Evolutionary conservation across 2,113 vertebrate genomes (phyloP), one percentile per base, ranked within the genome.

Genomic region (Eidolon helvum): DNA sequence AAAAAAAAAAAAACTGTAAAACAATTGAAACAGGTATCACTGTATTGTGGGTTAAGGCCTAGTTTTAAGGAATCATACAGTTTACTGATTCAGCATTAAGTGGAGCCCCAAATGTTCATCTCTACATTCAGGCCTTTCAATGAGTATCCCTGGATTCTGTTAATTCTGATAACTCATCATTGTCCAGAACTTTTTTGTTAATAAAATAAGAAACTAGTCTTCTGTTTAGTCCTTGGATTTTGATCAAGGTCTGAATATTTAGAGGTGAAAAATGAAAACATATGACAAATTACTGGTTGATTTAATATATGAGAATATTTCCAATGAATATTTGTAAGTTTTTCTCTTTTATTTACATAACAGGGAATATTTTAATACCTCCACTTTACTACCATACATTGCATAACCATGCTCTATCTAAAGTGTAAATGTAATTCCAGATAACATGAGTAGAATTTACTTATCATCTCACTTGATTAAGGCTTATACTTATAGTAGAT

Each of bases 11-110:
- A 87, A 72, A 5, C 35, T 87, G 12, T 48, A 12, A 57, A 91
- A 78, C 2, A 40, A 5, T 71, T 43, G 38, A 33, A 53, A 2
- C 15, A 43, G 7, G 65, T n/a, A 21, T 71, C 6, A 30, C 24
- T 26, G 0, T 30, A 22, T 61, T 94, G 53, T 57, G n/a, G 4
- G 2, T 50, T 5, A 66, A 78, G 53, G 2, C 7, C 2, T 68
- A 21, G 50, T 48, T 87, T 45, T 84, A 78, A 88, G 8, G 14
- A 85, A 53, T 48, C 35, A 1, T n/a, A 4, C 21, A 59, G 1
- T 38, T 69, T 26, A 75, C 3, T 4, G 33, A 10, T 45, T 26
- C 11, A 30, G 5, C 0, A 0, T 30, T 38, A 26, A 40, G 0
- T 77, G 59, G 18, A 45, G 2, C 5, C 26, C n/a, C 7, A 45